Conservation (phyloP, 2,888 invertebrate species). For the Mimachlamys varia region DNA sequence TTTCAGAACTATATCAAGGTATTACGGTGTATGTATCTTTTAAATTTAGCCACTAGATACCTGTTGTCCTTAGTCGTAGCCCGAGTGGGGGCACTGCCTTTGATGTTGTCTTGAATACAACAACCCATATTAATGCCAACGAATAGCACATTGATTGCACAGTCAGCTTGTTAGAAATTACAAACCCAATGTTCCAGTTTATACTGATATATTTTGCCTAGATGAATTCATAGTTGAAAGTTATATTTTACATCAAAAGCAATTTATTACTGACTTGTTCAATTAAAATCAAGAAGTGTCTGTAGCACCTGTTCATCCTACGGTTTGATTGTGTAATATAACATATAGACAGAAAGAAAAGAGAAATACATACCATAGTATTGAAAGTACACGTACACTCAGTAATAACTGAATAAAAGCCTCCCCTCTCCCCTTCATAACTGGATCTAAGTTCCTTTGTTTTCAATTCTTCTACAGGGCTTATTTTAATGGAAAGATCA, state of each 20-base stretch:
- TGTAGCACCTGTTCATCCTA: neutral
- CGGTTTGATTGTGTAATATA: neutral
- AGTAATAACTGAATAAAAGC: no score
- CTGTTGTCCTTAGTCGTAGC: neutral
- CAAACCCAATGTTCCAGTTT: neutral
- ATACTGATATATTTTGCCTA: neutral
- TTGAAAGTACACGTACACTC: no score
- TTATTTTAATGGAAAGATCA: no score
- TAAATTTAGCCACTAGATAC: neutral
- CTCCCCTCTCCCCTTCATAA: no score
- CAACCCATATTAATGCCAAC: neutral
- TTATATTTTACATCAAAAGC: conserved; percentile 17
- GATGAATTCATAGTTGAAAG: conserved; percentile 10
- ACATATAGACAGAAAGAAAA: no score
- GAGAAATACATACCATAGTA: no score
- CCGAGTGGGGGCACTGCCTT: neutral
- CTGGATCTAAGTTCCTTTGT: no score
- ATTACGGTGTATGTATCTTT: neutral
- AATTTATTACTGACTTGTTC: conserved; percentile 13
- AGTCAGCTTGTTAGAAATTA: neutral
- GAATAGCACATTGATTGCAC: neutral
- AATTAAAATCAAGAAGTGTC: neutral
- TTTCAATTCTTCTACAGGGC: no score
- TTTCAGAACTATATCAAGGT: conserved; percentile 7
- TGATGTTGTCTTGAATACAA: neutral